phyloP scores from a whole-genome alignment of 2,797 vertebrate species.

The Eidolon dupreanum region DNA sequence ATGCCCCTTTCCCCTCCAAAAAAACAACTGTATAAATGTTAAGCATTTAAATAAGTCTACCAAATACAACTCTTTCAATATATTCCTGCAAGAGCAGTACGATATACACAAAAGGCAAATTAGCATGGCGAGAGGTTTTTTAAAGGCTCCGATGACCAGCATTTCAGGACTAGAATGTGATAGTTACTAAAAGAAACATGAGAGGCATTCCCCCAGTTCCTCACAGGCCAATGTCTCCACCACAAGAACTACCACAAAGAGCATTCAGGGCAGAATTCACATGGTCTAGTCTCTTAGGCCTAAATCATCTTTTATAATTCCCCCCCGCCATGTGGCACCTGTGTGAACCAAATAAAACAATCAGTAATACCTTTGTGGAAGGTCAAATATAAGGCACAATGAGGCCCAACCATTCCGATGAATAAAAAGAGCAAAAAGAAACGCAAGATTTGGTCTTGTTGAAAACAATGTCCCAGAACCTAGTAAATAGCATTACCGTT shows the following conservation, averaged over 20 bases:
- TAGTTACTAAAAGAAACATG: conserved; percentile 26
- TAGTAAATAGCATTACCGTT: not conserved
- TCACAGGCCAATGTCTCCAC: not conserved
- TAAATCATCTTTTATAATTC: not conserved
- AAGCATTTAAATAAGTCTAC: not conserved
- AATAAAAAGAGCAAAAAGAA: conserved; percentile 29
- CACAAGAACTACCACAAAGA: not conserved
- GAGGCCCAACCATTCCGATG: not conserved
- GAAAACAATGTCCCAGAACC: not conserved
- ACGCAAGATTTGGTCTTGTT: not conserved
- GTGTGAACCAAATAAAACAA: conserved; percentile 26
- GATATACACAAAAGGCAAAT: conserved; percentile 38
- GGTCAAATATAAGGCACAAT: not conserved
- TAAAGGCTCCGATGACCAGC: conserved; percentile 40
- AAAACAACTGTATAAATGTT: not conserved
- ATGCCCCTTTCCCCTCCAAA: not conserved
- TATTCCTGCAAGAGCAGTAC: not conserved
- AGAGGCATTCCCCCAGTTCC: not conserved
- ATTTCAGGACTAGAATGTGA: not conserved
- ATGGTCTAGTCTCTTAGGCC: not conserved
- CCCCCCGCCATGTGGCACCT: not conserved
- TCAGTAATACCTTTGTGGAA: not conserved
- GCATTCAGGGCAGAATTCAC: not conserved
- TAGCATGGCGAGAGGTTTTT: not conserved
- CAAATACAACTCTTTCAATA: conserved; percentile 12